Conservation (phyloP, 2,797 vertebrate genomes). For the Poeciliopsis turneri region DNA sequence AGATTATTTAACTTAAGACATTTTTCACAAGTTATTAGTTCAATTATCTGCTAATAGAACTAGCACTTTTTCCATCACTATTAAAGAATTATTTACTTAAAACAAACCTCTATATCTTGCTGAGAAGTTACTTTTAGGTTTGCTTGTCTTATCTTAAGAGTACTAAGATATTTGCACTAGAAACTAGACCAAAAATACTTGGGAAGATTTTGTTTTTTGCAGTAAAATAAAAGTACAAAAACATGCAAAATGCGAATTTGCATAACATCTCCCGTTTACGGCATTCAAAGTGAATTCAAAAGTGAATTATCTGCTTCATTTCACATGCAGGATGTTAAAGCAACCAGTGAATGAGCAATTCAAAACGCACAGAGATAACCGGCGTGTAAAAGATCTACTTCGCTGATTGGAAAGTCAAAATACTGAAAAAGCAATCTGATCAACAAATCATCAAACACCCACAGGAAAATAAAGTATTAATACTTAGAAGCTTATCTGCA, state of each 20-base stretch:
- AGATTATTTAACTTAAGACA: too few species aligned
- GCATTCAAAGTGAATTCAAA: conserved; percentile 12
- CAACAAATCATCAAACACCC: neutral
- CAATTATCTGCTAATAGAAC: too few species aligned
- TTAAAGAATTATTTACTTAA: too few species aligned
- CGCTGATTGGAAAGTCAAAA: neutral
- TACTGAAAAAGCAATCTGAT: conserved; percentile 5
- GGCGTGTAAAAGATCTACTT: neutral
- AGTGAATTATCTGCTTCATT: conserved; percentile 21
- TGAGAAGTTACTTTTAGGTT: too few species aligned
- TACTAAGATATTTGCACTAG: too few species aligned
- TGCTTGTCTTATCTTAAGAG: too few species aligned
- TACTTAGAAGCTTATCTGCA: conserved; percentile 28
- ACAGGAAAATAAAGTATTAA: conserved; percentile 34
- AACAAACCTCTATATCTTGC: too few species aligned
- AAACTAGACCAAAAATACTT: too few species aligned
- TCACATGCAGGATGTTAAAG: conserved; percentile 5
- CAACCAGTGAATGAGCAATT: conserved; percentile 12
- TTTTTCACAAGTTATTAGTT: too few species aligned
- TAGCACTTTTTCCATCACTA: neutral
- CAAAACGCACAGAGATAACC: conserved; percentile 12
- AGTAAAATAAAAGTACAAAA: too few species aligned
- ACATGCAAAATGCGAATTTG: too few species aligned
- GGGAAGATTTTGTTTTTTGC: too few species aligned
- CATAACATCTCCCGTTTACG: neutral